These are phyloP conservation scores for Meta bourneti DNA, from an alignment of 2,888 invertebrate species.

Conservation along the genomic window DNA sequence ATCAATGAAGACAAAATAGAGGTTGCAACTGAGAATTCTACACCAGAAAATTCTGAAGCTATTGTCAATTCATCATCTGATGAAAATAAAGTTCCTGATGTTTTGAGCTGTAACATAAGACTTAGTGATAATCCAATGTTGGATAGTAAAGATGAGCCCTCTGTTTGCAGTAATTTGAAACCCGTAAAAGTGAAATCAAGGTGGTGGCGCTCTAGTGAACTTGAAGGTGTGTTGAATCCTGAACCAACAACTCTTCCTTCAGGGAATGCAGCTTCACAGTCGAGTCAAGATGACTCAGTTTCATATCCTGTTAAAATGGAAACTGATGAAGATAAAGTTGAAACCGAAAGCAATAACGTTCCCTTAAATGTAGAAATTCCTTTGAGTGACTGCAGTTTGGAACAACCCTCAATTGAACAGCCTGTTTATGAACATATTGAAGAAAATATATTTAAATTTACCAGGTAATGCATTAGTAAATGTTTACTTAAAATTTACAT, in stretches of 20 bases:
- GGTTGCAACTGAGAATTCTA: background rate
- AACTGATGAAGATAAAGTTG: conserved; percentile 14
- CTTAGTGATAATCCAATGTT: conserved; percentile 9
- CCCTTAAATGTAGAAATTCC: background rate
- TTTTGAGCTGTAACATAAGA: background rate
- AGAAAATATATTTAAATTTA: conserved; percentile 92
- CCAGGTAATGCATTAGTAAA: conserved; percentile 83
- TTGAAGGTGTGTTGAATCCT: conserved; percentile 82
- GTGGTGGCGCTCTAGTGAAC: conserved; percentile 88
- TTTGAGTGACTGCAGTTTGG: background rate
- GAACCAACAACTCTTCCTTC: background rate
- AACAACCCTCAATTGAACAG: conserved; percentile 80
- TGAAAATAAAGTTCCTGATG: conserved; percentile 15
- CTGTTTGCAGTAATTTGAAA: conserved; percentile 80
- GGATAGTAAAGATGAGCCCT: conserved; percentile 9
- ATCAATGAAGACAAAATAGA: background rate
- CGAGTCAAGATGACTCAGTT: background rate
- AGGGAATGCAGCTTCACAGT: background rate
- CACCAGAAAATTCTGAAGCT: background rate
- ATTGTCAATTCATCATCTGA: background rate
- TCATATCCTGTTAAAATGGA: conserved; percentile 9
- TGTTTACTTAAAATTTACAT: background rate
- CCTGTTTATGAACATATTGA: conserved; percentile 90
- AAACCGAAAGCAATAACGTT: background rate
- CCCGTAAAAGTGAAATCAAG: conserved; percentile 90